phyloP scores from a whole-genome alignment of 2,113 vertebrate genomes.

The Heterocephalus glaber region DNA sequence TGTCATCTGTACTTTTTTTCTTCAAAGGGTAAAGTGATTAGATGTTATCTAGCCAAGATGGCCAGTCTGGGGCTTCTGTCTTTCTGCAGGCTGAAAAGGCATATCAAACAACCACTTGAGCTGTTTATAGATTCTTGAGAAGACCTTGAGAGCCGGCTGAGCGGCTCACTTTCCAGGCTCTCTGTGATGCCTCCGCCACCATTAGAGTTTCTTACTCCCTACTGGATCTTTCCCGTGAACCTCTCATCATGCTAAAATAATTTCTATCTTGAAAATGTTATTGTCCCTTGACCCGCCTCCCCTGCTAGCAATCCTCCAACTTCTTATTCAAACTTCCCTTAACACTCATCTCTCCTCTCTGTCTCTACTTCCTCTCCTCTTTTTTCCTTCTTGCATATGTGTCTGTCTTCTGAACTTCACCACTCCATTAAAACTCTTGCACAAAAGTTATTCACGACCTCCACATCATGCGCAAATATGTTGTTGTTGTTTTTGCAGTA shows the following conservation, averaged over 20 bases:
- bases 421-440: background rate
- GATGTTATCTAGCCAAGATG: background rate
- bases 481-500: too few species aligned
- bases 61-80: background rate
- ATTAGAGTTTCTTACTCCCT: background rate
- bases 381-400: fast-evolving
- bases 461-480: fast-evolving
- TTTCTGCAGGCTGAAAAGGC: background rate
- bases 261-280: background rate
- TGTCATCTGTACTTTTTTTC: background rate
- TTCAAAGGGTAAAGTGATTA: background rate
- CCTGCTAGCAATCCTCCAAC: background rate
- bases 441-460: background rate
- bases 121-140: background rate
- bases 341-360: too few species aligned
- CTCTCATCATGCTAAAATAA: background rate
- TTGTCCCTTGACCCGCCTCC: background rate
- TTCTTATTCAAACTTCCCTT: background rate
- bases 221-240: background rate
- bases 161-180: fast-evolving
- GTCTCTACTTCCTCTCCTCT: background rate
- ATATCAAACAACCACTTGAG: background rate
- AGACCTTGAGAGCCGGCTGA: background rate
- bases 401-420: background rate
- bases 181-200: background rate